Conservation (phyloP, 2,888 invertebrate genomes). For the Dolichomitus sp. region DNA sequence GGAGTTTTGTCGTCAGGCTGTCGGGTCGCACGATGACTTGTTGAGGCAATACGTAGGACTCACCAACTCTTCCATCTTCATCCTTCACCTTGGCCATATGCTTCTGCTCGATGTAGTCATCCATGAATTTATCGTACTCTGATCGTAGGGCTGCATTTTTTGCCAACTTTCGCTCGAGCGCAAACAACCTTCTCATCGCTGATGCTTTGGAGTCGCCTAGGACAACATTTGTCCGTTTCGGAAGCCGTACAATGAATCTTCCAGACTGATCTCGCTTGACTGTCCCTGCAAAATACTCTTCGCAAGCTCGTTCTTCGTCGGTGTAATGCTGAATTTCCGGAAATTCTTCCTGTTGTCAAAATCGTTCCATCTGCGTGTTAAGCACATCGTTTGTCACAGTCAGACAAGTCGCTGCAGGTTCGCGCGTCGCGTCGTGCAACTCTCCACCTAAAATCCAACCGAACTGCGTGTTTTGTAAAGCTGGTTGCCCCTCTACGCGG, state of each 20-base stretch:
- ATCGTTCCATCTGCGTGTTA: constrained; percentile 57
- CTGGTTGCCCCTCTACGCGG: constrained; percentile 12
- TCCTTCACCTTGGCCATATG: neutral
- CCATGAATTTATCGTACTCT: neutral
- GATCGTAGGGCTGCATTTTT: neutral
- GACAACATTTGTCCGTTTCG: no score
- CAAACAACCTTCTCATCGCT: neutral
- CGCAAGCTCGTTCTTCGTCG: constrained; percentile 66
- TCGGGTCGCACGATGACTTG: constrained; percentile 13
- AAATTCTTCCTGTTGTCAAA: constrained; percentile 70
- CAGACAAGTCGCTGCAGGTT: neutral
- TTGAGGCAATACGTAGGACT: constrained; percentile 22
- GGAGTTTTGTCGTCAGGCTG: constrained; percentile 18
- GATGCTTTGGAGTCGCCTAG: constrained; percentile 7
- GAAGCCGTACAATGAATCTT: constrained; percentile 62
- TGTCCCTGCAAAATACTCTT: constrained; percentile 61
- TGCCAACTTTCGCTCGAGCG: neutral
- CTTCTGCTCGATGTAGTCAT: constrained; percentile 3
- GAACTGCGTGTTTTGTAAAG: constrained; percentile 31
- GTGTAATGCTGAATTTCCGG: constrained; percentile 27
- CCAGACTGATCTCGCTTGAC: constrained; percentile 59
- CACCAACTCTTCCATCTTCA: neutral
- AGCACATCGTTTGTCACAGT: constrained; percentile 17
- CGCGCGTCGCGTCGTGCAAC: neutral
- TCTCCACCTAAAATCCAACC: constrained; percentile 36